A percentile compares a stretch with the other conserved stretches of the same genome.
These are phyloP conservation scores for Operophtera brumata DNA, from an alignment of 2,888 invertebrate genomes.

Conservation along the genomic window DNA sequence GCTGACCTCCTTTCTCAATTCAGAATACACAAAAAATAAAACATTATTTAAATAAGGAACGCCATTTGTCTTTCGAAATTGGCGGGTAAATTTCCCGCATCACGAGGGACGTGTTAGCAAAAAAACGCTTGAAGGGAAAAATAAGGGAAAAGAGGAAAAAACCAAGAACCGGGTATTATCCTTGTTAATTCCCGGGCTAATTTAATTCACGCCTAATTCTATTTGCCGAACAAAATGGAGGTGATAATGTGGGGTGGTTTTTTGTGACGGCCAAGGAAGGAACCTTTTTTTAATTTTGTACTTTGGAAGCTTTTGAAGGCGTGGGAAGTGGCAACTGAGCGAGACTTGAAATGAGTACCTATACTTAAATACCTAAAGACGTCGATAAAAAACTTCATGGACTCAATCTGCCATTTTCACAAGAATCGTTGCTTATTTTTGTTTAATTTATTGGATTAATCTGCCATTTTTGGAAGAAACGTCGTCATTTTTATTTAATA, in stretches of 20 bases:
- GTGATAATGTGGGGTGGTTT: conserved; percentile 75
- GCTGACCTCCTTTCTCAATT: neutral
- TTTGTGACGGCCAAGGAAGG: conserved; percentile 53
- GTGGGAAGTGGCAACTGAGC: conserved; percentile 54
- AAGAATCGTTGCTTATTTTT: no score
- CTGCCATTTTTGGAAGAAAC: no score
- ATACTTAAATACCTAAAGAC: no score
- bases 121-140: conserved; percentile 53
- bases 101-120: conserved; percentile 40
- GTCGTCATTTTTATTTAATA: no score
- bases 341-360: conserved; percentile 30
- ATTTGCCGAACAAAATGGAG: conserved; percentile 76
- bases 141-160: conserved; percentile 66
- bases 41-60: conserved; percentile 21
- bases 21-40: conserved; percentile 6
- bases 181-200: conserved; percentile 78
- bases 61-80: conserved; percentile 29
- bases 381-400: no score
- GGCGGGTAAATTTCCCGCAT: conserved; percentile 32
- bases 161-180: conserved; percentile 71
- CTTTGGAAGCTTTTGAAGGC: conserved; percentile 51
- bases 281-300: conserved; percentile 54
- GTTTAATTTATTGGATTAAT: no score
- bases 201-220: conserved; percentile 80
- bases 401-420: no score